phyloP scores from a whole-genome alignment of 2,888 invertebrate species.

The Frankliniella fusca region DNA sequence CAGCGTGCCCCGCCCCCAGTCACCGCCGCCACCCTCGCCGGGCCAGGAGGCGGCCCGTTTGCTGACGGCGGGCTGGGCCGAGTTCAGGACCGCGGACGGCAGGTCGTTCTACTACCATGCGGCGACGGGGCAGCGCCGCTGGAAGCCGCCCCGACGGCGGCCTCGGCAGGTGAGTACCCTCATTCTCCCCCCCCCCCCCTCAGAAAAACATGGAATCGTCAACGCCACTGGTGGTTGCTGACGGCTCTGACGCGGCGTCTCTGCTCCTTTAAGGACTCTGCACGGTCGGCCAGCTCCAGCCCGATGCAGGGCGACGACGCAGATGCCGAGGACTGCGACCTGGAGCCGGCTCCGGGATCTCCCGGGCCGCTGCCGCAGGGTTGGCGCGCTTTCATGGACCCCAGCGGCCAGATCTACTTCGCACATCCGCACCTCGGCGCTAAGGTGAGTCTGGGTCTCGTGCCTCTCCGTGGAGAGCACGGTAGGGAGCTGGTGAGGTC shows the following conservation, averaged over 20 bases:
- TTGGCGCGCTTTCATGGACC: slow-evolving; percentile 3
- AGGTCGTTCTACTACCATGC: slow-evolving; percentile 36
- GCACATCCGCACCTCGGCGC: slow-evolving; percentile 46
- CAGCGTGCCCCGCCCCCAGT: slow-evolving; percentile 20
- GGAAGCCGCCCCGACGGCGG: slow-evolving; percentile 37
- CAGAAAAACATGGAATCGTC: not conserved
- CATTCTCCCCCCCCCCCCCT: not conserved
- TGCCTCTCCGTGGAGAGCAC: too few relatives aligned
- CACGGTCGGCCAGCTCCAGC: slow-evolving; percentile 6
- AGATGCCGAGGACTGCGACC: slow-evolving; percentile 13
- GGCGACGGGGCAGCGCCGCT: slow-evolving; percentile 35
- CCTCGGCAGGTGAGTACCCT: slow-evolving; percentile 26
- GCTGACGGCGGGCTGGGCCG: slow-evolving; percentile 36
- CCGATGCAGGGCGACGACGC: slow-evolving; percentile 6
- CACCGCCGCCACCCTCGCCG: slow-evolving; percentile 36
- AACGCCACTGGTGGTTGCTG: not conserved
- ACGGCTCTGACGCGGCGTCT: not conserved
- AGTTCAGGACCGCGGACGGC: slow-evolving; percentile 35
- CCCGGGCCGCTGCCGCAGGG: slow-evolving; percentile 5
- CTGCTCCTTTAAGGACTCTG: not conserved
- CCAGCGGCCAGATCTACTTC: slow-evolving; percentile 43
- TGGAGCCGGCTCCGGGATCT: not conserved
- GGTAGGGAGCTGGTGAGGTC: not conserved
- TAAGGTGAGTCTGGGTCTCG: slow-evolving; percentile 43
- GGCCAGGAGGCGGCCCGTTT: slow-evolving; percentile 33